Evolutionary conservation across 2,888 invertebrate species (phyloP).

Genomic region (Brachypterus glaber): DNA sequence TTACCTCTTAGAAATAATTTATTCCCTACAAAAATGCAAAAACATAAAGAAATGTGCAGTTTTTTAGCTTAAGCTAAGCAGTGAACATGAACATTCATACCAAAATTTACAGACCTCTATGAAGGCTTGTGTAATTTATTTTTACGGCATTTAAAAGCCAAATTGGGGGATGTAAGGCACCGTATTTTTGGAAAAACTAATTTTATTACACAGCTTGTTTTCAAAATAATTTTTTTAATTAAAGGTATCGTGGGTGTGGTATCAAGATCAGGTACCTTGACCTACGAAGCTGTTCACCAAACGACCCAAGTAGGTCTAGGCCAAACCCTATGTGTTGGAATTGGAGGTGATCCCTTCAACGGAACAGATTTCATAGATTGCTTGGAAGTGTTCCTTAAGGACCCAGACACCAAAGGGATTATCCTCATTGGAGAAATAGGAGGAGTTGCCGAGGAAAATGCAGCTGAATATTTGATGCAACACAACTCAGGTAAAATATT

Average conservation of each 20-base stretch:
- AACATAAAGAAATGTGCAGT: too few relatives aligned
- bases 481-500: constrained; percentile 67
- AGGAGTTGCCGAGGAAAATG: constrained; percentile 93
- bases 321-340: constrained; percentile 95
- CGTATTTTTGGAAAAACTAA: too few relatives aligned
- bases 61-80: too few relatives aligned
- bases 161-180: too few relatives aligned
- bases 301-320: constrained; percentile 88
- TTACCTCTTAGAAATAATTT: too few relatives aligned
- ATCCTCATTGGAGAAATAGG: constrained; percentile 99
- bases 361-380: constrained; percentile 99
- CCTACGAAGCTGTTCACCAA: constrained; percentile 98
- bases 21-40: too few relatives aligned
- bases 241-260: constrained; percentile 69
- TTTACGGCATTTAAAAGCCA: too few relatives aligned
- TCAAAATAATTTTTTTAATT: constrained; percentile 6
- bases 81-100: too few relatives aligned
- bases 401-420: constrained; percentile 91
- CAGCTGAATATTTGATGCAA: constrained; percentile 80
- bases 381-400: constrained; percentile 87
- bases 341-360: constrained; percentile 99
- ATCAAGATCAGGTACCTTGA: constrained; percentile 93
- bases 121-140: too few relatives aligned
- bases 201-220: too few relatives aligned
- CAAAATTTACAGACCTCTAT: too few relatives aligned